Conservation (phyloP, 2,797 vertebrate genomes). For the Setipinna tenuifilis region DNA sequence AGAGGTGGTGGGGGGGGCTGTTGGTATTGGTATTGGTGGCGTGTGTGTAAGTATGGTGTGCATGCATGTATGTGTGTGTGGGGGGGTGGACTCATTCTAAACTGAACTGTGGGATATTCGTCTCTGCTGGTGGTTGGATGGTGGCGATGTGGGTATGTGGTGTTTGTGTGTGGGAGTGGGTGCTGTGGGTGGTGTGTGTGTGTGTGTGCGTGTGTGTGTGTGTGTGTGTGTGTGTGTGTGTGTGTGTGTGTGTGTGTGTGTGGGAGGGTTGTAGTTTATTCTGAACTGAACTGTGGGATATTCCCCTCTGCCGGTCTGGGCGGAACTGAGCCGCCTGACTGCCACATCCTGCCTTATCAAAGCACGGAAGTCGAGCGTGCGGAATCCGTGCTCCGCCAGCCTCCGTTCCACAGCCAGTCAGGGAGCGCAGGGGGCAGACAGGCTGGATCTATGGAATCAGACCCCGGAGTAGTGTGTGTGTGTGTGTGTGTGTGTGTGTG, state of each 20-base stretch:
- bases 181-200: no score
- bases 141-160: background rate
- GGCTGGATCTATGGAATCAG: background rate
- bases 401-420: background rate
- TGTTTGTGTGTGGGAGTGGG: background rate
- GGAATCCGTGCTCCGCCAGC: slow-evolving; percentile 34
- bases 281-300: slow-evolving; percentile 34
- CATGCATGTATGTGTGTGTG: no score
- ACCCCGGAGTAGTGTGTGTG: background rate
- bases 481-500: background rate
- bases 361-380: slow-evolving; percentile 50
- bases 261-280: background rate
- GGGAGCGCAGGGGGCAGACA: background rate
- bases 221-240: no score
- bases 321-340: slow-evolving; percentile 42
- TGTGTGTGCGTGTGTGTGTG: background rate
- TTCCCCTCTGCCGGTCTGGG: background rate
- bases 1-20: slow-evolving; percentile 1
- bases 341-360: slow-evolving; percentile 58
- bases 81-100: no score
- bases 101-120: no score
- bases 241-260: background rate
- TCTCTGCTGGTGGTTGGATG: no score
- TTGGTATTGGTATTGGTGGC: background rate
- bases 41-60: no score